A percentile compares a stretch with the other conserved stretches of the same genome.
Conservation (phyloP, 1,140 invertebrate genomes). For the Dreissena rostriformis region DNA sequence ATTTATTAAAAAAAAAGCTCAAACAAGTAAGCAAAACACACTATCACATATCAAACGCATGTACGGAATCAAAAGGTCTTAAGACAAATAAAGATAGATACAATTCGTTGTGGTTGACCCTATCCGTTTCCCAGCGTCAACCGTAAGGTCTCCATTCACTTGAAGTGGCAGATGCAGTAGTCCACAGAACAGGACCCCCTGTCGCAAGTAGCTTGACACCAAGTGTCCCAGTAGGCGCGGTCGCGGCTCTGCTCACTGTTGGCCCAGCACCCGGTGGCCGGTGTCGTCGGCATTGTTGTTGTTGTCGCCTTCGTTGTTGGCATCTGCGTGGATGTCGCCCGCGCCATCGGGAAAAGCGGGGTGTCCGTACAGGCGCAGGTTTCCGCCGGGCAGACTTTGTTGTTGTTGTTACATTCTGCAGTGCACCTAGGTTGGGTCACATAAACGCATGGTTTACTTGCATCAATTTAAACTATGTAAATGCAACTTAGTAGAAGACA, state of each 20-base stretch:
- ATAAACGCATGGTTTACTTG: not conserved
- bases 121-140: too few relatives aligned
- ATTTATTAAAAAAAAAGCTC: too few relatives aligned
- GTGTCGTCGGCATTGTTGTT: slow-evolving; percentile 2
- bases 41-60: too few relatives aligned
- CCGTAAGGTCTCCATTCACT: not conserved
- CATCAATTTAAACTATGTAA: not conserved
- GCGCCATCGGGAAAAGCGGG: not conserved
- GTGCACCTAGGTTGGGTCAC: slow-evolving; percentile 20
- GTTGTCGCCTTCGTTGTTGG: slow-evolving; percentile 28
- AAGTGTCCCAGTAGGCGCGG: slow-evolving; percentile 23
- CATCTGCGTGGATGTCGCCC: not conserved
- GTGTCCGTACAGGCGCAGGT: slow-evolving; percentile 34
- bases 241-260: slow-evolving; percentile 8
- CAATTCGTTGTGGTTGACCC: too few relatives aligned
- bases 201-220: slow-evolving; percentile 39
- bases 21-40: too few relatives aligned
- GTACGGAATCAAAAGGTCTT: too few relatives aligned
- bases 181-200: slow-evolving; percentile 13
- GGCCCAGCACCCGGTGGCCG: slow-evolving; percentile 1
- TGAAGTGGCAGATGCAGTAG: slow-evolving; percentile 23
- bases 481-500: not conserved
- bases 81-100: too few relatives aligned
- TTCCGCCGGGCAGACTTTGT: slow-evolving; percentile 3
- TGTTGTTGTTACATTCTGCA: slow-evolving; percentile 31